Evolutionary conservation across 2,113 vertebrate genomes (phyloP), one percentile per base, ranked within the genome.

Genomic region (Ia io): DNA sequence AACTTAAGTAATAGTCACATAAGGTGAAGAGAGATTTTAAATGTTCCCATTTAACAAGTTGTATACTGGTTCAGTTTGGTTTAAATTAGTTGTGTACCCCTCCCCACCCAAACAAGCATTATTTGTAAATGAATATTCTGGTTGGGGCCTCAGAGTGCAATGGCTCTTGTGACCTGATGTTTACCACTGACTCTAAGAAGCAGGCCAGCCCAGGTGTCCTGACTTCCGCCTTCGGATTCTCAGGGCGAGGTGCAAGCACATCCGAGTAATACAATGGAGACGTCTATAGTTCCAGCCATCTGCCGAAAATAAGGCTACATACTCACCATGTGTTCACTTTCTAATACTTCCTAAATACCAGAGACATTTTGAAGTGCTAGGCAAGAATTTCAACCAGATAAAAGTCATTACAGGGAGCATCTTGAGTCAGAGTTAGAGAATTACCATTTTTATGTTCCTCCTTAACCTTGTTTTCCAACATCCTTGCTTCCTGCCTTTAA

Each of bases 61-160:
- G n/a, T 69, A 1, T 18, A 18, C 10, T 77, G 37, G 2, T 74
- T 96, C 85, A 65, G 84, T 47, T 84, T 93, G 28, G 40, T 88
- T 88, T 95, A 47, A 73, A 47, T 95, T 90, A 84, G 28, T 77
- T 95, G 90, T 88, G 16, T 87, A 32, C 22, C 28, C 61, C 11
- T 28, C 25, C 9, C 3, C 9, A 9, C 59, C 59, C 22, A 61
- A 42, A 4, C 1, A 18, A 18, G 16, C 20, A 18, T 78, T 37
- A 30, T 77, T 76, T 88, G 71, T 42, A 82, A 91, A 82, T 65
- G 25, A 77, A 8, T 69, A 9, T 88, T 94, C 93, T 73, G 20
- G 25, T 88, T 84, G 79, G 63, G 71, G 23, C 25, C 37, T 96
- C 49, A 84, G 42, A n/a, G 40, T 40, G 20, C 53, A 47, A 18